Conservation (phyloP, 2,888 invertebrate genomes). For the Lasioglossum vierecki region DNA sequence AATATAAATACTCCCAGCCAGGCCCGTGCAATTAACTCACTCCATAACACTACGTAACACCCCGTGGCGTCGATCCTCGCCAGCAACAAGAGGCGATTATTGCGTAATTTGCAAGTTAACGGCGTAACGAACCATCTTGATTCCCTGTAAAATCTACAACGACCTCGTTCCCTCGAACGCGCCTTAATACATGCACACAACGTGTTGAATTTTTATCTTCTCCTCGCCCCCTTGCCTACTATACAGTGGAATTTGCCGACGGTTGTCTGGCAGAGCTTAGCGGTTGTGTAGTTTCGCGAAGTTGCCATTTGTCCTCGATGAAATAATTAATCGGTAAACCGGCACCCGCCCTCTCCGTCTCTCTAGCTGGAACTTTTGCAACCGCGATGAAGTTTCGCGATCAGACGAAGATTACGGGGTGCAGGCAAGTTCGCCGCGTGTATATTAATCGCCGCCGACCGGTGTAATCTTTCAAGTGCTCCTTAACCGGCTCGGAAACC, state of each 20-base stretch:
- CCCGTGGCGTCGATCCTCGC: not conserved
- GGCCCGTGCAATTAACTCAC: not conserved
- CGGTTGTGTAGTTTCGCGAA: not conserved
- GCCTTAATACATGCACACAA: not conserved
- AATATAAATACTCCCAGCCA: not conserved
- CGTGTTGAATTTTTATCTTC: not conserved
- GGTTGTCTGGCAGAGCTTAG: not conserved
- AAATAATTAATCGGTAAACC: constrained; percentile 8
- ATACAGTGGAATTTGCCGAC: not conserved
- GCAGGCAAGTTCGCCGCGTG: not conserved
- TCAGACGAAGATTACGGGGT: not conserved
- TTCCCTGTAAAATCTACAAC: not conserved
- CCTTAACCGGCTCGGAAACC: not conserved
- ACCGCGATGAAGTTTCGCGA: constrained; percentile 7
- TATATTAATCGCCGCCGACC: constrained; percentile 6
- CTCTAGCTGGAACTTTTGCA: not conserved
- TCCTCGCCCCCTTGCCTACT: not conserved
- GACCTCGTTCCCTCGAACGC: not conserved
- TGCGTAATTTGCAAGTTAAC: constrained; percentile 15
- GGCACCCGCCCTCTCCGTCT: not conserved
- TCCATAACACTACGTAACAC: not conserved
- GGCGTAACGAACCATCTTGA: not conserved
- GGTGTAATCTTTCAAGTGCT: constrained; percentile 4
- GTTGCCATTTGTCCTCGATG: not conserved
- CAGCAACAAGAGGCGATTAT: not conserved